A percentile compares a stretch with the other conserved stretches of the same genome.
phyloP scores from a whole-genome alignment of 2,888 invertebrate species.

The Lasioglossum leucozonium region DNA sequence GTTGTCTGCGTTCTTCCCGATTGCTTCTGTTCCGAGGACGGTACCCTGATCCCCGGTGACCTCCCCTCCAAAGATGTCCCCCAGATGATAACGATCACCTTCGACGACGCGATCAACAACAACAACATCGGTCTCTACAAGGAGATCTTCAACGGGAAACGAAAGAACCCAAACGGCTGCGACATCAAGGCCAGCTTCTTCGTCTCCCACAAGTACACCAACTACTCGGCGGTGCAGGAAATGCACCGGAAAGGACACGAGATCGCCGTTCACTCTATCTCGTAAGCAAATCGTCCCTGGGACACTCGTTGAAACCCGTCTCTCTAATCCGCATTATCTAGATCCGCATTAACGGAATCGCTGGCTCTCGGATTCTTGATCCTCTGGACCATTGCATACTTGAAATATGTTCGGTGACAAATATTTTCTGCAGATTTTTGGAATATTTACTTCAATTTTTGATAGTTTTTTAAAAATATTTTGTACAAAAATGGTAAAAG shows the following conservation, averaged over 20 bases:
- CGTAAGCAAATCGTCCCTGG: constrained; percentile 87
- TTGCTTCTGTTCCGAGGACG: constrained; percentile 97
- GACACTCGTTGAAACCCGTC: background rate
- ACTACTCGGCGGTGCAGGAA: constrained; percentile 96
- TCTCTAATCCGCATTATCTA: background rate
- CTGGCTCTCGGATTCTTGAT: background rate
- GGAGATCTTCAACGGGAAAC: constrained; percentile 94
- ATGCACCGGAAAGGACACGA: constrained; percentile 96
- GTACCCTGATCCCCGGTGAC: constrained; percentile 94
- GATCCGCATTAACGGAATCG: background rate
- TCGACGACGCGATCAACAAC: constrained; percentile 97
- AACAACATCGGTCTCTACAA: constrained; percentile 97
- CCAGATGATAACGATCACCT: constrained; percentile 97
- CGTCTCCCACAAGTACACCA: constrained; percentile 96
- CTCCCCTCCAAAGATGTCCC: constrained; percentile 94
- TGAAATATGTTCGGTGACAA: background rate
- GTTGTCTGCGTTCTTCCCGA: constrained; percentile 94
- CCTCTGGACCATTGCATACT: background rate
- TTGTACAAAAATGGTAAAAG: too few relatives aligned
- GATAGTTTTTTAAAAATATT: background rate
- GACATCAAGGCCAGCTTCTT: constrained; percentile 97
- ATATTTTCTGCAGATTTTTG: background rate
- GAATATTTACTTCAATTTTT: too few relatives aligned
- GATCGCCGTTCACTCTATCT: constrained; percentile 96
- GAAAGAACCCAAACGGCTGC: constrained; percentile 97